Base-by-base conservation (phyloP, 2,888 invertebrate genomes). In the Pollenia amentaria region DNA sequence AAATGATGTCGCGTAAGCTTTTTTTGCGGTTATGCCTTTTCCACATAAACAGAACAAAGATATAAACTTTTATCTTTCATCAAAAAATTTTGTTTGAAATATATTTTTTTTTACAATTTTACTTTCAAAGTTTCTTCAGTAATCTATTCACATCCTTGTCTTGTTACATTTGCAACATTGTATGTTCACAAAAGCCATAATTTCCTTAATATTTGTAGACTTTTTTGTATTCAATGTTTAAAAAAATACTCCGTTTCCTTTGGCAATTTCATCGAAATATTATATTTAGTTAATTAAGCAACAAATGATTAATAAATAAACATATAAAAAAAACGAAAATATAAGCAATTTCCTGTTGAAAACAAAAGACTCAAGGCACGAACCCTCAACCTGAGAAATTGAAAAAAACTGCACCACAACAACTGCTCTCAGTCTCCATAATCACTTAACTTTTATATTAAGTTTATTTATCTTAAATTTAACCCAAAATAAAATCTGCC, bases 281-380 rank as follows among this genome's bases (percentile, higher is more conserved):
- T 64, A 18, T 18, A 18, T 64, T 60, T 38, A 75, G 62, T 62
- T 60, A 60, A 72, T 69, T 70, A 65, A 72, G 38, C 44, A 8
- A 60, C 44, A n/a, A 76, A 64, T 21, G 12, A 38, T 18, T 14
- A 40, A 62, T 8, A 67, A 51, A 57, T 38, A 46, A 57, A 16
- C 48, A 70, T 10, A 77, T 70, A 60, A 38, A 4, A 11, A 70
- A 55, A 48, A 48, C 10, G 46, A 79, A 64, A 76, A 38, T 12
- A 53, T 40, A 21, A 62, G 46, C 42, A 51, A 65, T 67, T 72
- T 85, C 67, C 75, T 80, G 73, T 67, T 75, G 8, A 53, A 60
- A 55, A 72, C 70, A 73, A 78, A 84, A 79, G 79, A 75, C 62
- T 79, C 62, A 40, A 75, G 67, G 12, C 77, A 81, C 72, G 75